Conservation (phyloP, 2,113 vertebrate genomes). For the Theristicus caerulescens region DNA sequence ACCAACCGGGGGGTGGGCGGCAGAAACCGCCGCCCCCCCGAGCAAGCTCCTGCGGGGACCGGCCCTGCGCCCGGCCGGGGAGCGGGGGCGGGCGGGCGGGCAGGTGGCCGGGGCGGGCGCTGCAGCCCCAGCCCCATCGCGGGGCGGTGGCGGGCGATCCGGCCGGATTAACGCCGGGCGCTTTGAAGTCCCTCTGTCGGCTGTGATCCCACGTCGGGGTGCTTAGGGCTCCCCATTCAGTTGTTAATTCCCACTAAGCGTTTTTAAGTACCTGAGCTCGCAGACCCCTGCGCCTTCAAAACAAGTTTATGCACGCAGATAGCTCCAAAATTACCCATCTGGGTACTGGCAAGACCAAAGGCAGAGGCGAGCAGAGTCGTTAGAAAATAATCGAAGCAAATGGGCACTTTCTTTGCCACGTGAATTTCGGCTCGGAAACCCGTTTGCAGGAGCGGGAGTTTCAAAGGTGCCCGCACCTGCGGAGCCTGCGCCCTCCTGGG, state of each 20-base stretch:
- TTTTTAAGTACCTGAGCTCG: constrained; percentile 9
- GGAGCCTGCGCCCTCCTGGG: background rate
- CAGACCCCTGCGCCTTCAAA: background rate
- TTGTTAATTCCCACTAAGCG: constrained; percentile 41
- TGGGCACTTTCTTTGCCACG: background rate
- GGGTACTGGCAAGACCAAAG: constrained; percentile 8
- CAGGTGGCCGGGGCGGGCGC: background rate
- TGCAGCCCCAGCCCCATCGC: background rate
- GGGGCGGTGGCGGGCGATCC: background rate
- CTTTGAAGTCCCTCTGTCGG: constrained; percentile 16
- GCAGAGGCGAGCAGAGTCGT: background rate
- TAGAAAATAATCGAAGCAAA: constrained; percentile 21
- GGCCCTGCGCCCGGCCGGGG: background rate
- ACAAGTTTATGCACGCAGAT: constrained; percentile 16
- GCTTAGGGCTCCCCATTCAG: constrained; percentile 8
- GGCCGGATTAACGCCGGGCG: background rate
- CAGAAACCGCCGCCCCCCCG: background rate
- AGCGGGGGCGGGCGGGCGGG: no score
- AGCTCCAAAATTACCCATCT: constrained; percentile 37
- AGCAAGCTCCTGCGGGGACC: background rate
- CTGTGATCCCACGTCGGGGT: background rate
- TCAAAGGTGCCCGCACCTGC: constrained; percentile 41
- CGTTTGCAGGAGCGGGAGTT: background rate
- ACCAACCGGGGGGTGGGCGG: background rate
- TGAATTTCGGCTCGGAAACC: background rate